A percentile compares a stretch with the other conserved stretches of the same genome.
Conservation (phyloP, 2,888 invertebrate species). For the Euphydryas editha region DNA sequence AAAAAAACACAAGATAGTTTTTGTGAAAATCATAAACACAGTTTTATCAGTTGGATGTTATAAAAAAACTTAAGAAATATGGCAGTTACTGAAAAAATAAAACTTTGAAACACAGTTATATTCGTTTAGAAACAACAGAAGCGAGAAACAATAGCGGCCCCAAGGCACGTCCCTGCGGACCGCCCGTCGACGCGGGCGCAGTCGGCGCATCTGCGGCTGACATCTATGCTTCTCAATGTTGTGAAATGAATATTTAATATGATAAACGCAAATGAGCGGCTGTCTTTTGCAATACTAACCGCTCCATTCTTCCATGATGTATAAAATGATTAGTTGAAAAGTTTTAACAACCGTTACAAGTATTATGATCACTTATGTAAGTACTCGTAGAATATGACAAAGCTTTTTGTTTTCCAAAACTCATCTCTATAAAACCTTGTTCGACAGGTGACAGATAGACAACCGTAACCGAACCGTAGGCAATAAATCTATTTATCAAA, state of each 20-base stretch:
- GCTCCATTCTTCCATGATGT: neutral
- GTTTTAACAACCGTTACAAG: neutral
- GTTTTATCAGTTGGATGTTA: too few relatives aligned
- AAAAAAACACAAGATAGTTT: too few relatives aligned
- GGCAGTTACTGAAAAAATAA: neutral
- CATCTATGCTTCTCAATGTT: constrained; percentile 61
- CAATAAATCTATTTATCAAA: neutral
- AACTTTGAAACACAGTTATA: constrained; percentile 4
- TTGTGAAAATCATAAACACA: too few relatives aligned
- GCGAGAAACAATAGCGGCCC: constrained; percentile 38
- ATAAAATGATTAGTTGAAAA: neutral
- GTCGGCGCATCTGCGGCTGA: constrained; percentile 56
- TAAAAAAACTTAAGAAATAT: too few relatives aligned
- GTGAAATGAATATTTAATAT: constrained; percentile 52
- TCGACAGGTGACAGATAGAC: neutral
- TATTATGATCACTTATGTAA: neutral
- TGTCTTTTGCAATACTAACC: constrained; percentile 33
- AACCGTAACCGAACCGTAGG: too few relatives aligned
- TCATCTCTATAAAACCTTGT: neutral
- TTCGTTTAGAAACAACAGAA: constrained; percentile 28
- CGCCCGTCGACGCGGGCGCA: constrained; percentile 39
- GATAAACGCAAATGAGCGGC: constrained; percentile 43
- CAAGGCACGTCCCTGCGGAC: constrained; percentile 37
- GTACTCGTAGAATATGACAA: too few relatives aligned
- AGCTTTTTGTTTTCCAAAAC: too few relatives aligned